Percentiles rank a stretch among this genome's conserved stretches.
Conservation (phyloP, 37 sponge, comb jelly and placozoan species). For the Crambe crambe region DNA sequence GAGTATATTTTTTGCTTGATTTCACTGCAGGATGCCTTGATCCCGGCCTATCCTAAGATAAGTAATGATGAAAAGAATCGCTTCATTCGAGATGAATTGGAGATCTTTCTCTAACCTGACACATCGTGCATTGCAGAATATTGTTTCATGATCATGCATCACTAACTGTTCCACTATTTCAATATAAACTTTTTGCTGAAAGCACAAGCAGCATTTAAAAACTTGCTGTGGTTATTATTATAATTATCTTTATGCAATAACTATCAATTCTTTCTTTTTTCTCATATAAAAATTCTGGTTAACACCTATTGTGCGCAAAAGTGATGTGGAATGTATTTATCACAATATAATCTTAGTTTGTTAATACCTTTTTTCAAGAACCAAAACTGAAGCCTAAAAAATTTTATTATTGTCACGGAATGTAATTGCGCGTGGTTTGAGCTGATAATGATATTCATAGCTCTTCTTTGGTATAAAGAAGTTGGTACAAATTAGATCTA, state of each 20-base stretch:
- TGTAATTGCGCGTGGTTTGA: neutral
- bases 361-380: neutral
- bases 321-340: neutral
- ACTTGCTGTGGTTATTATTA: too few species aligned
- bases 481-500: neutral
- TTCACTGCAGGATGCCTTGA: slow-evolving; percentile 84
- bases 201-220: too few species aligned
- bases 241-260: too few species aligned
- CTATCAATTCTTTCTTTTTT: too few species aligned
- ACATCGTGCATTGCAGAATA: too few species aligned
- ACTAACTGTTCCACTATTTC: neutral
- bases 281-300: too few species aligned
- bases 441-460: neutral
- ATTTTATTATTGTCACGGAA: too few species aligned
- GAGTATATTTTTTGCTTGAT: neutral
- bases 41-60: slow-evolving; percentile 76
- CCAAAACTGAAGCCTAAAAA: neutral
- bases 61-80: slow-evolving; percentile 74
- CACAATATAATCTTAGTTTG: too few species aligned
- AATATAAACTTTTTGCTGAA: neutral
- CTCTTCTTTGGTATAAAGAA: neutral
- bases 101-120: slow-evolving; percentile 72
- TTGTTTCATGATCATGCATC: slow-evolving; percentile 3
- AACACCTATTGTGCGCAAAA: neutral
- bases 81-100: slow-evolving; percentile 79